Percentiles rank a stretch among this genome's conserved stretches.
phyloP scores from a whole-genome alignment of 2,797 vertebrate genomes.

The Premnoplex brunnescens region DNA sequence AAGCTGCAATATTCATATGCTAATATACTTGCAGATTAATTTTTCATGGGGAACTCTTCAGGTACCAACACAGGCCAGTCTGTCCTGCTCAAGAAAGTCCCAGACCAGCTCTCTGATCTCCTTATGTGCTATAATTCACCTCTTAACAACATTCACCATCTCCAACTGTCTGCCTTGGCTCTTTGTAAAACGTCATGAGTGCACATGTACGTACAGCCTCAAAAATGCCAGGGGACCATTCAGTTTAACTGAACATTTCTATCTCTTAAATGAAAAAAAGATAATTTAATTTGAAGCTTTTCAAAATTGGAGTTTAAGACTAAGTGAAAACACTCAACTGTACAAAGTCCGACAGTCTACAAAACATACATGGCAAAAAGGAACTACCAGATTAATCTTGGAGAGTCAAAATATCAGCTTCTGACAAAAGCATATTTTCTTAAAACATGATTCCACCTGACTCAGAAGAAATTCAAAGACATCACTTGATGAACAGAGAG shows the following conservation, averaged over 20 bases:
- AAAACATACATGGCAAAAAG: background rate
- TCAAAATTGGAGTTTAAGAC: background rate
- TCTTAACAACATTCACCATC: background rate
- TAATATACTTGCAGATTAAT: slow-evolving; percentile 10
- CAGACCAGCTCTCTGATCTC: background rate
- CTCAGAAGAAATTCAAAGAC: background rate
- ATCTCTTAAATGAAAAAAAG: background rate
- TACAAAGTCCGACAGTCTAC: background rate
- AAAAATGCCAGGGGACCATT: background rate
- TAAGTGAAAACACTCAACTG: background rate
- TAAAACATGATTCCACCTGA: background rate
- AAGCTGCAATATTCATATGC: background rate
- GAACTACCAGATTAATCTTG: background rate
- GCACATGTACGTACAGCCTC: background rate
- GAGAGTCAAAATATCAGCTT: background rate
- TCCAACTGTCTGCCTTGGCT: background rate
- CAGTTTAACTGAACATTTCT: background rate
- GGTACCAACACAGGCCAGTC: background rate
- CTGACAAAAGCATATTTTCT: background rate
- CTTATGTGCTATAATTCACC: background rate
- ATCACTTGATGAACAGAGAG: background rate
- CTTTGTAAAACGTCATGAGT: background rate
- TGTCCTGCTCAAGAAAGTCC: background rate
- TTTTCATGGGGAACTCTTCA: background rate
- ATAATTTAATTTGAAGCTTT: background rate